Base-by-base conservation (phyloP, 2,113 vertebrate species). In the Phycodurus eques region DNA sequence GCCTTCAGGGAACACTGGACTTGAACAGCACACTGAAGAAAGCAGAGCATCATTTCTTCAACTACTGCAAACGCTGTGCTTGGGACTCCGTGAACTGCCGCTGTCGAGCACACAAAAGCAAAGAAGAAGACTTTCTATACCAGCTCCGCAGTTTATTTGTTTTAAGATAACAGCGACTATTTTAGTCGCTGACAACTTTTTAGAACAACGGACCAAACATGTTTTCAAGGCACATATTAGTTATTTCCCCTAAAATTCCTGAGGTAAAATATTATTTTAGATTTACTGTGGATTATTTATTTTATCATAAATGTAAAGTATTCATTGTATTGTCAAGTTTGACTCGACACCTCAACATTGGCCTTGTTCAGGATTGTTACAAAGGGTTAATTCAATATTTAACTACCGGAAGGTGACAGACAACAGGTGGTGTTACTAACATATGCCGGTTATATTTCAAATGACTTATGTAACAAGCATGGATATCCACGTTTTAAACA, bases 1-100 rank as follows among this genome's bases (percentile, higher is more conserved):
- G 93, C 75, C 83, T 94, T 62, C 92, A 94, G 82, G 90, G 92
- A 56, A 92, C 82, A 19, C 84, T 94, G 86, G 92, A 94, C 70
- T 75, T 94, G 75, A 93, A 93, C 82, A 83, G 77, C 74, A 92
- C 83, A 0, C 73, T 94, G 72, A 88, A 91, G 81, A 93, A 92
- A 68, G 92, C 93, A 1, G 92, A 94, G 87, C 75, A 85, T 44
- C 91, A 87, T 70, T 90, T 94, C 82, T 93, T 90, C 79, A 89
- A 92, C 84, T 94, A 94, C 90, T 93, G 92, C 83, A 93, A 90
- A 67, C 77, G 88, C 17, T 89, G 85, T 46, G 78, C 90, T 1
- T 88, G 89, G 84, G 91, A 85, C 74, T 88, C 84, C 20, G 74
- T 91, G 75, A 89, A 76, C 7, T 64, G 74, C 0, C 81, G 2